Evolutionary conservation across 2,888 invertebrate species (phyloP), one percentile per base, ranked within the genome.

Genomic region (Drosophila mimica): DNA sequence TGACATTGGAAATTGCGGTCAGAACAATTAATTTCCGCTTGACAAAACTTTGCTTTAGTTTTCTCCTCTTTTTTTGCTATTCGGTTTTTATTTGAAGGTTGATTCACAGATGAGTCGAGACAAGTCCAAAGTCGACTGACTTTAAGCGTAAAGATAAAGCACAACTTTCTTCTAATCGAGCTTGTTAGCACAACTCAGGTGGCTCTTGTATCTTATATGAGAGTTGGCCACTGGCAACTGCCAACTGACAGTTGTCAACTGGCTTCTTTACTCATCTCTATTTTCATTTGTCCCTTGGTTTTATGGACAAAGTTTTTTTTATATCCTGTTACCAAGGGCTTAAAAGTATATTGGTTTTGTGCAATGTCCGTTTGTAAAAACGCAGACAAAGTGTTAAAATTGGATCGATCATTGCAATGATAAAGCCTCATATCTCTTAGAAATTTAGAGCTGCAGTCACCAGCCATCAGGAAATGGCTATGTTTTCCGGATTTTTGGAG

Each of bases 1-100:
- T 88, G 85, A 84, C 81, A 83, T 89, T 90, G 79, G 80, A 89
- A 89, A 91, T 88, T 91, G 87, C 79, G 91, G 91, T 91, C 89
- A 91, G 85, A 84, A 82, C 89, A 90, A 90, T 91, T 90, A 88
- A 91, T 90, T 88, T 90, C 81, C 83, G 79, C 82, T 87, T 91
- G 82, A 86, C 86, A 67, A 79, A 89, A 89, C 87, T 83, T 88
- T 80, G 58, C 70, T 75, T 82, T 73, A 76, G 78, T 86, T 88
- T 86, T 84, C 20, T 25, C 7, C 15, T 8, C 15, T 15, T 25
- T 46, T 43, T 46, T 25, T 43, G 43, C 9, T 25, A 25, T 46
- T 46, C 43, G n/a, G n/a, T 46, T 46, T n/a, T 43, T 13, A 20
- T 46, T 20, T 46, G 17, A 17, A 17, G 38, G 17, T 84, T 78